Conservation (phyloP, 2,888 invertebrate species). For the Eulithis prunata region DNA sequence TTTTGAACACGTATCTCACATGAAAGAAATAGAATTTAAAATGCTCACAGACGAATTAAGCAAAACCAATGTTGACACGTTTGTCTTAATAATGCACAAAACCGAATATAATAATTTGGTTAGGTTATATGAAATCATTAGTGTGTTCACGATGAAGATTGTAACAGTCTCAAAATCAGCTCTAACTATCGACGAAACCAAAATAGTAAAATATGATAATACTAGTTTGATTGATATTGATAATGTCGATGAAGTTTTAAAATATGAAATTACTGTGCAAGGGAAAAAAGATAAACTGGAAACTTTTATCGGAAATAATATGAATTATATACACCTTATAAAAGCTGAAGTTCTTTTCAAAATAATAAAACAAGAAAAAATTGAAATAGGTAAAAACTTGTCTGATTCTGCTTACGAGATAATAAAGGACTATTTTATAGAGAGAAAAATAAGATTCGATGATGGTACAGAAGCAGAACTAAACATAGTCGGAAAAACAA, state of each 20-base stretch:
- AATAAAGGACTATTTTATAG: not conserved
- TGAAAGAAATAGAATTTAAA: not conserved
- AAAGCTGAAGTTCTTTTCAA: not conserved
- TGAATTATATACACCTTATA: not conserved
- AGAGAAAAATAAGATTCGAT: not conserved
- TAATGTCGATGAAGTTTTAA: not conserved
- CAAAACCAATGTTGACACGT: not conserved
- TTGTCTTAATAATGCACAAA: not conserved
- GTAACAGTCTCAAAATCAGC: not conserved
- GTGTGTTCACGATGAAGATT: not conserved
- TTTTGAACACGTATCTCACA: not conserved
- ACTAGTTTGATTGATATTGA: constrained; percentile 1
- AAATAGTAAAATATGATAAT: not conserved
- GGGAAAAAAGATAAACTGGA: not conserved
- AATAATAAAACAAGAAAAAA: not conserved
- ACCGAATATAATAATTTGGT: not conserved
- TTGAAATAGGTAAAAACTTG: not conserved
- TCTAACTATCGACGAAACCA: not conserved
- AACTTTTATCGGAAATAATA: not conserved
- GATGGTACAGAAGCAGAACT: too few species aligned
- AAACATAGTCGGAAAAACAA: too few species aligned
- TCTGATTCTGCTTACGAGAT: not conserved
- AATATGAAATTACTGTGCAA: not conserved
- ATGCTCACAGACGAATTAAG: not conserved
- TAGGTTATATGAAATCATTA: not conserved